These are phyloP conservation scores for Eumaeus atala DNA, from an alignment of 1,140 invertebrate genomes.

Conservation along the genomic window DNA sequence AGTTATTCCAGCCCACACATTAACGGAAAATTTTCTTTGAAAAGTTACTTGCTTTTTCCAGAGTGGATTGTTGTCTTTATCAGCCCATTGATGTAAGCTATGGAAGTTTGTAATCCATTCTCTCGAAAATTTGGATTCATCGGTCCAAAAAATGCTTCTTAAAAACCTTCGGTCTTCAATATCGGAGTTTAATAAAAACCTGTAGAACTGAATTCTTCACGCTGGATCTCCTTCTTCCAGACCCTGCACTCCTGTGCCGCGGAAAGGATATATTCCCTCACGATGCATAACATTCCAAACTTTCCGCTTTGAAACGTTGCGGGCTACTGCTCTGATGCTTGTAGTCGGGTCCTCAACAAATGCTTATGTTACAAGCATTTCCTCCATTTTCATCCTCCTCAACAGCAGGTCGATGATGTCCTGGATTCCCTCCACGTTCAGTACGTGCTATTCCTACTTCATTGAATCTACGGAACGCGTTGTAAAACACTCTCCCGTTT, in stretches of 20 bases:
- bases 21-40: constrained; percentile 9
- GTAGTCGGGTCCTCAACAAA: constrained; percentile 9
- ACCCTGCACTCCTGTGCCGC: too few relatives aligned
- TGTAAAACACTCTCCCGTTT: constrained; percentile 11
- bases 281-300: too few relatives aligned
- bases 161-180: constrained; percentile 1
- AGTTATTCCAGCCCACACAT: neutral
- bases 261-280: too few relatives aligned
- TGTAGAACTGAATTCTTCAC: neutral
- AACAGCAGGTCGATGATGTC: neutral
- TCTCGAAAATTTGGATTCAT: constrained; percentile 4
- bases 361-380: neutral
- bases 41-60: constrained; percentile 1
- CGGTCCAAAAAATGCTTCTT: constrained; percentile 3
- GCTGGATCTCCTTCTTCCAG: too few relatives aligned
- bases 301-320: constrained; percentile 6
- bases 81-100: constrained; percentile 8
- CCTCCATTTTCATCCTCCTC: too few relatives aligned
- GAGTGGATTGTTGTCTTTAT: neutral
- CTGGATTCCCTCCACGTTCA: too few relatives aligned
- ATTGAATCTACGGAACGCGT: constrained; percentile 13
- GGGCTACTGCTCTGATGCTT: constrained; percentile 4
- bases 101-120: constrained; percentile 3
- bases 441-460: constrained; percentile 4
- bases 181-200: constrained; percentile 3